Conservation (phyloP, 2,888 invertebrate species). For the Agriotes lineatus region DNA sequence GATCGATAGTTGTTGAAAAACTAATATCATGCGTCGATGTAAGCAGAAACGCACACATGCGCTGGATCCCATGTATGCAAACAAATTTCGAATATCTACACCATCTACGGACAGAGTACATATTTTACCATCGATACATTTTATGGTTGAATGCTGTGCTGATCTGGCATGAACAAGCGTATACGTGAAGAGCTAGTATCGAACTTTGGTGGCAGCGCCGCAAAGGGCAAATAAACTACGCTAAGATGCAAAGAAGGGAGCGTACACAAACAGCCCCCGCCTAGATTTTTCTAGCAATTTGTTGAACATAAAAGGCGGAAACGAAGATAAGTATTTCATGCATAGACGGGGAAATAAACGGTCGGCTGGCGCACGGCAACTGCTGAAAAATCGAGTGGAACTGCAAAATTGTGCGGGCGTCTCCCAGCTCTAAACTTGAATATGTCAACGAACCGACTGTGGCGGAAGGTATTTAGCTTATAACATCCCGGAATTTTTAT, state of each 20-base stretch:
- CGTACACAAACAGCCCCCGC: not conserved
- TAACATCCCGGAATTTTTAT: constrained; percentile 27
- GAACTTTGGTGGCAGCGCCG: not conserved
- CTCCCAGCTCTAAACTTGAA: not conserved
- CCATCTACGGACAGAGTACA: constrained; percentile 13
- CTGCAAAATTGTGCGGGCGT: not conserved
- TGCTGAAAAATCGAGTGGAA: not conserved
- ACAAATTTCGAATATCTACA: constrained; percentile 24
- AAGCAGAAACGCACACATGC: constrained; percentile 24
- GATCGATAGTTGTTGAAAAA: constrained; percentile 25
- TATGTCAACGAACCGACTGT: not conserved
- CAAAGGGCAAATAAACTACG: not conserved
- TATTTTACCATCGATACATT: constrained; percentile 34
- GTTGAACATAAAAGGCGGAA: not conserved
- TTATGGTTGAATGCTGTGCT: constrained; percentile 19
- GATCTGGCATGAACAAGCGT: constrained; percentile 15
- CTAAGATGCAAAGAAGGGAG: not conserved
- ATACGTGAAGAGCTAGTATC: not conserved
- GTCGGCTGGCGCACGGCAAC: not conserved
- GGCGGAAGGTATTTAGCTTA: constrained; percentile 10
- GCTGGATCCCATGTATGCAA: constrained; percentile 28
- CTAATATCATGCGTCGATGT: constrained; percentile 32
- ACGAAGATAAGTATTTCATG: not conserved
- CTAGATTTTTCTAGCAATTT: not conserved
- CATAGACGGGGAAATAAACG: not conserved